Evolutionary conservation across 1,140 invertebrate species (phyloP).

Genomic region (Drosophila guanche): DNA sequence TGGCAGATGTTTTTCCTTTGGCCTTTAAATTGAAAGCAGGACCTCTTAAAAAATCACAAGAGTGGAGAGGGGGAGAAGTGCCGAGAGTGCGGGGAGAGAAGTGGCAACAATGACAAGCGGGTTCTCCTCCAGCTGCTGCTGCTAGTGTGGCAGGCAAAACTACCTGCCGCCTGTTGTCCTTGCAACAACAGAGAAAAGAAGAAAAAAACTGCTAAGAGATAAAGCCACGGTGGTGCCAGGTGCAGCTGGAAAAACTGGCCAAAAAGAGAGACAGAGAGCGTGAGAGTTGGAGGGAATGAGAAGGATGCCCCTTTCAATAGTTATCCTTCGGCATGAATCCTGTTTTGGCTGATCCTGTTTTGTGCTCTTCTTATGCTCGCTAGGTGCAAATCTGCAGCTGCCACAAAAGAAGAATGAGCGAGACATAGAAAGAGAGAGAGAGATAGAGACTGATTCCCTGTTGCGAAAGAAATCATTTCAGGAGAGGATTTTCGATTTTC

Average conservation of each 20-base stretch:
- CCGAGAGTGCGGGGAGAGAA: constrained; percentile 28
- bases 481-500: constrained; percentile 14
- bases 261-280: constrained; percentile 17
- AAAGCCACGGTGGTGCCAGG: constrained; percentile 54
- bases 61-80: constrained; percentile 1
- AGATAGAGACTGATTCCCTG: constrained; percentile 10
- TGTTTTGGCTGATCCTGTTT: constrained; percentile 52
- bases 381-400: constrained; percentile 63
- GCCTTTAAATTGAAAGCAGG: constrained; percentile 51
- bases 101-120: constrained; percentile 64
- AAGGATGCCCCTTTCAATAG: constrained; percentile 63
- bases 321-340: constrained; percentile 58
- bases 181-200: constrained; percentile 15
- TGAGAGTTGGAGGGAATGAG: not conserved
- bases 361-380: not conserved
- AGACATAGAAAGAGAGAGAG: too few species aligned
- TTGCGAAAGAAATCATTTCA: constrained; percentile 34
- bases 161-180: constrained; percentile 55
- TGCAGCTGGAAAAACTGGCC: constrained; percentile 53
- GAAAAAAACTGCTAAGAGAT: constrained; percentile 34
- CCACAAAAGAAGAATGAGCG: constrained; percentile 3
- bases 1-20: constrained; percentile 73
- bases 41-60: constrained; percentile 54
- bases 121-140: constrained; percentile 32
- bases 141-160: constrained; percentile 13